Conservation (phyloP, 1,140 invertebrate species). For the Drosophila paulistorum region DNA sequence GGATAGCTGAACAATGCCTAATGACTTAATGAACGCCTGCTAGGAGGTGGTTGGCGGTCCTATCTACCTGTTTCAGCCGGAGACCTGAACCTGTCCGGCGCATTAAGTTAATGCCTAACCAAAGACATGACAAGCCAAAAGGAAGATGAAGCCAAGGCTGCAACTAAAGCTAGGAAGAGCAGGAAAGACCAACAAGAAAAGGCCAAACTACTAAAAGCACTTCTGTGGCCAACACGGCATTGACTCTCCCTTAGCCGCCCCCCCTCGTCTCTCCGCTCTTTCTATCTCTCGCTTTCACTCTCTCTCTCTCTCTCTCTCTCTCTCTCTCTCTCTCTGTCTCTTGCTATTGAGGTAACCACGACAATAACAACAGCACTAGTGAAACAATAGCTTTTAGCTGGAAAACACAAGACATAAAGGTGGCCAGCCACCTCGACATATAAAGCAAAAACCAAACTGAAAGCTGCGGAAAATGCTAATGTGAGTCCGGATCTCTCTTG, state of each 20-base stretch:
- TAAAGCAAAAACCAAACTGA: slow-evolving; percentile 39
- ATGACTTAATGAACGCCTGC: slow-evolving; percentile 73
- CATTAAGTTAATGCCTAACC: slow-evolving; percentile 77
- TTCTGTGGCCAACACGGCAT: slow-evolving; percentile 59
- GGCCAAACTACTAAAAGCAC: slow-evolving; percentile 77
- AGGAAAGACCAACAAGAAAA: slow-evolving; percentile 39
- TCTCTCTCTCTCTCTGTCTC: neutral
- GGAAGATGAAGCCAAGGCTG: slow-evolving; percentile 36
- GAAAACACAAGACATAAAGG: slow-evolving; percentile 53
- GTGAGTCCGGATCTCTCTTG: slow-evolving; percentile 22
- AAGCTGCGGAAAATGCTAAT: slow-evolving; percentile 70
- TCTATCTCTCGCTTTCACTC: neutral
- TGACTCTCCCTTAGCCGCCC: slow-evolving; percentile 4
- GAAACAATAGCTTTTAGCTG: slow-evolving; percentile 55
- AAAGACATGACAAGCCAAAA: slow-evolving; percentile 70
- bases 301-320: neutral
- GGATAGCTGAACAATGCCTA: slow-evolving; percentile 65
- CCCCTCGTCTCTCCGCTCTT: neutral
- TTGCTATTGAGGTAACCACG: slow-evolving; percentile 32
- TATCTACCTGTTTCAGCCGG: slow-evolving; percentile 33
- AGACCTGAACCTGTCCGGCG: slow-evolving; percentile 46
- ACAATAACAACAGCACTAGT: slow-evolving; percentile 47
- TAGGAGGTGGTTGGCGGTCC: slow-evolving; percentile 43
- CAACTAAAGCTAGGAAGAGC: slow-evolving; percentile 35
- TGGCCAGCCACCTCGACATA: slow-evolving; percentile 18